These are phyloP conservation scores for Callithrix jacchus DNA, from an alignment of 2,113 vertebrate species.

Conservation along the genomic window DNA sequence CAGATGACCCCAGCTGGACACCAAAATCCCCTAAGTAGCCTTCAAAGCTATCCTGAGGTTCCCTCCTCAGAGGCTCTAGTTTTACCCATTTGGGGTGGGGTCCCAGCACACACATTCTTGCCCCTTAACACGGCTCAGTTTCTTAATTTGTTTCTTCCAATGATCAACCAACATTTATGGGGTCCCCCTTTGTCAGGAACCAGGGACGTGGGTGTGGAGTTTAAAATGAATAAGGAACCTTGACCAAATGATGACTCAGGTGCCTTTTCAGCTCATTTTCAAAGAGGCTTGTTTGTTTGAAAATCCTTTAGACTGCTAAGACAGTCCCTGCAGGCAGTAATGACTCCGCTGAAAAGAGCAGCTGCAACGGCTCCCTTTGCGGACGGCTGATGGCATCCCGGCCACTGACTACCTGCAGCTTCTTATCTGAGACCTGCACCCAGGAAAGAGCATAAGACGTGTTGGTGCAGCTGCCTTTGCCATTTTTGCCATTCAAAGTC, in stretches of 20 bases:
- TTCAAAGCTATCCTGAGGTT: neutral
- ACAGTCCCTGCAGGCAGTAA: too few species aligned
- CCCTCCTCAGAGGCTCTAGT: neutral
- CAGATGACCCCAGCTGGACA: accelerated
- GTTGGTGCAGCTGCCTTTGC: accelerated
- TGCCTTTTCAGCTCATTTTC: neutral
- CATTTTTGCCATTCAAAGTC: neutral
- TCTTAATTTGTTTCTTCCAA: too few species aligned
- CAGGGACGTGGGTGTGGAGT: accelerated
- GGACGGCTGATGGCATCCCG: too few species aligned
- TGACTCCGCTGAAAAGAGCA: accelerated
- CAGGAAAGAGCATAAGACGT: accelerated
- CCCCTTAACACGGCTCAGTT: accelerated
- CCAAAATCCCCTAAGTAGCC: too few species aligned
- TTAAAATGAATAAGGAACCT: too few species aligned
- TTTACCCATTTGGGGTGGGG: neutral
- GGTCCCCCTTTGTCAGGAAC: accelerated
- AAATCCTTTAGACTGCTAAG: too few species aligned
- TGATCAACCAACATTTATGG: accelerated
- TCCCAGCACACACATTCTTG: neutral
- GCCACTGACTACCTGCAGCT: accelerated
- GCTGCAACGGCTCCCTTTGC: too few species aligned
- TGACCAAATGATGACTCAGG: accelerated
- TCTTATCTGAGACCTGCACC: neutral
- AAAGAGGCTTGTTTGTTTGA: neutral